These are phyloP conservation scores for Microplitis mediator DNA, from an alignment of 1,140 invertebrate genomes.

Conservation along the genomic window DNA sequence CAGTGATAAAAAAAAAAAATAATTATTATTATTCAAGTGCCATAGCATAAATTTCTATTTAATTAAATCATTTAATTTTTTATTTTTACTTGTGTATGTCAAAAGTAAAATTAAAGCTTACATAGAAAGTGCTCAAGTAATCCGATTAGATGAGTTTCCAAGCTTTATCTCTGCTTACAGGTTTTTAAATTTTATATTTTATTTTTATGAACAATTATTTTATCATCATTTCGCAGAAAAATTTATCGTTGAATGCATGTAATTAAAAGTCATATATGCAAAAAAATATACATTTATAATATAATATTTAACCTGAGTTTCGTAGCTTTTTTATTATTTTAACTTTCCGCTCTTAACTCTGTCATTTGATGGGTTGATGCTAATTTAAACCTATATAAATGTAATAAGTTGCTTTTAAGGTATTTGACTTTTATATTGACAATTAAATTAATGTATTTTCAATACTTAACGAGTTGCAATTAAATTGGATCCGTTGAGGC, in stretches of 20 bases:
- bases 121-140: constrained; percentile 25
- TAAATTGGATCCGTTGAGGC: too few species aligned
- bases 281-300: background rate
- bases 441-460: too few species aligned
- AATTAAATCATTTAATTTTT: background rate
- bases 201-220: background rate
- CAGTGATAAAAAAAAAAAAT: background rate
- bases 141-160: constrained; percentile 27
- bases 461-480: too few species aligned
- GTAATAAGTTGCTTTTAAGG: too few species aligned
- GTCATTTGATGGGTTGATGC: too few species aligned
- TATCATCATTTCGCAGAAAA: too few species aligned
- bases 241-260: too few species aligned
- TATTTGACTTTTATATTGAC: too few species aligned
- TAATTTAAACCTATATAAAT: too few species aligned
- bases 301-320: too few species aligned
- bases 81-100: background rate
- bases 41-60: background rate
- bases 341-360: background rate
- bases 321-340: background rate
- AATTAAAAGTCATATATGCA: background rate
- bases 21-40: background rate
- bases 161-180: constrained; percentile 12
- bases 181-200: constrained; percentile 19
- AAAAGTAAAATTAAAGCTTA: constrained; percentile 29